These are phyloP conservation scores for Endotricha flammealis DNA, from an alignment of 2,888 invertebrate genomes.

Conservation along the genomic window DNA sequence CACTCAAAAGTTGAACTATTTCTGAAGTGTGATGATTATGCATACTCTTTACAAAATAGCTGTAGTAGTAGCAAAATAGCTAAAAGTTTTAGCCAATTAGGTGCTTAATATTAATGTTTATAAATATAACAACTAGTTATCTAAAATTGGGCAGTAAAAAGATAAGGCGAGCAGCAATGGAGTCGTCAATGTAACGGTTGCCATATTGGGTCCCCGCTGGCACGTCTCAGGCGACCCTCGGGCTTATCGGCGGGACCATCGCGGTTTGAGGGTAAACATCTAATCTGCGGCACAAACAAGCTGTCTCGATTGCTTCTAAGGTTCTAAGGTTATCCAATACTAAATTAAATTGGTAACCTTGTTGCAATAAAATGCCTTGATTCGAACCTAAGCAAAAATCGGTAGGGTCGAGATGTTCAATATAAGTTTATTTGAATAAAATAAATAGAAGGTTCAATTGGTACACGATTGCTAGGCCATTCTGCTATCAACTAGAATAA, in stretches of 20 bases:
- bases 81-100: not conserved
- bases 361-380: slow-evolving; percentile 38
- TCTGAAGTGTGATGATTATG: too few relatives aligned
- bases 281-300: slow-evolving; percentile 66
- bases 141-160: slow-evolving; percentile 46
- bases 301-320: slow-evolving; percentile 61
- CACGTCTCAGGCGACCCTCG: slow-evolving; percentile 51
- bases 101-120: slow-evolving; percentile 10
- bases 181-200: slow-evolving; percentile 58
- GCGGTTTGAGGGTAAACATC: slow-evolving; percentile 59
- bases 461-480: too few relatives aligned
- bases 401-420: slow-evolving; percentile 19
- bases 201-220: slow-evolving; percentile 50
- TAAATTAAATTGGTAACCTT: slow-evolving; percentile 62
- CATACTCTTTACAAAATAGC: too few relatives aligned
- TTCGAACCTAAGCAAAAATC: slow-evolving; percentile 29
- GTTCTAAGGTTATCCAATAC: slow-evolving; percentile 64
- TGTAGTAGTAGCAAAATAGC: too few relatives aligned
- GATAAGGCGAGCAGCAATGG: slow-evolving; percentile 51
- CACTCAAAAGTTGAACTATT: too few relatives aligned
- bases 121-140: slow-evolving; percentile 31
- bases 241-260: slow-evolving; percentile 64
- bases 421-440: slow-evolving; percentile 12
- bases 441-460: too few relatives aligned
- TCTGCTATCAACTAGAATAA: too few relatives aligned